Percentiles rank a stretch among this genome's conserved stretches.
Evolutionary conservation across 2,797 vertebrate genomes (phyloP).

Genomic region (Malurus leucopterus): DNA sequence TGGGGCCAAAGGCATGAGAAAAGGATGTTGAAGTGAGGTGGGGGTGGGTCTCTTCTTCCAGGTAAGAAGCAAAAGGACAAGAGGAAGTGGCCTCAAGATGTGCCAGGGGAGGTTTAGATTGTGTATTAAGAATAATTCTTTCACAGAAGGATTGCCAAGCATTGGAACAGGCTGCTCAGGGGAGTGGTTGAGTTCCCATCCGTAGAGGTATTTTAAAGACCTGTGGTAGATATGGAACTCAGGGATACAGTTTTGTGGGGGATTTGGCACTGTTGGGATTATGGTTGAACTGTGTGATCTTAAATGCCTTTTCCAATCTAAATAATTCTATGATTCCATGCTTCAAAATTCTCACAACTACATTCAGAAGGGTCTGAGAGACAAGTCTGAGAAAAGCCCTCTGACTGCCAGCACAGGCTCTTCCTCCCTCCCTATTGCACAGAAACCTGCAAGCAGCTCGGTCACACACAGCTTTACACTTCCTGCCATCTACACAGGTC

Average conservation of each 20-base stretch:
- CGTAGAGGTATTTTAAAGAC: not conserved
- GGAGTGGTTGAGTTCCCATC: not conserved
- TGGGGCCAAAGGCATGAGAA: not conserved
- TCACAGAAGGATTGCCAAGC: not conserved
- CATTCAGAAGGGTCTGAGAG: not conserved
- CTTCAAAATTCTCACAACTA: not conserved
- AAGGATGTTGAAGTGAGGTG: not conserved
- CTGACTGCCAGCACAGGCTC: not conserved
- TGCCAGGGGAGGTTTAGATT: not conserved
- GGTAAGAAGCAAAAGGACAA: not conserved
- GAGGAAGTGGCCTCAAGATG: not conserved
- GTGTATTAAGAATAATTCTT: not conserved
- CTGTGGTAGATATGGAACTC: fast-evolving
- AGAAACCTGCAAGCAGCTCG: not conserved
- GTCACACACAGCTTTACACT: not conserved
- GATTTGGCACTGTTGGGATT: not conserved
- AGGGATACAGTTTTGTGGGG: not conserved
- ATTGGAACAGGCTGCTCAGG: not conserved
- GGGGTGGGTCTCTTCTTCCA: not conserved
- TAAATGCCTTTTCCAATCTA: not conserved
- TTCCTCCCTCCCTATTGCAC: not conserved
- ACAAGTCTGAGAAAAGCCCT: not conserved
- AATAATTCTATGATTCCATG: not conserved
- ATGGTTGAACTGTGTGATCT: fast-evolving
- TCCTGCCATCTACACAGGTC: not conserved